Conservation (phyloP, 2,888 invertebrate species). For the Synanthedon andrenaeformis region DNA sequence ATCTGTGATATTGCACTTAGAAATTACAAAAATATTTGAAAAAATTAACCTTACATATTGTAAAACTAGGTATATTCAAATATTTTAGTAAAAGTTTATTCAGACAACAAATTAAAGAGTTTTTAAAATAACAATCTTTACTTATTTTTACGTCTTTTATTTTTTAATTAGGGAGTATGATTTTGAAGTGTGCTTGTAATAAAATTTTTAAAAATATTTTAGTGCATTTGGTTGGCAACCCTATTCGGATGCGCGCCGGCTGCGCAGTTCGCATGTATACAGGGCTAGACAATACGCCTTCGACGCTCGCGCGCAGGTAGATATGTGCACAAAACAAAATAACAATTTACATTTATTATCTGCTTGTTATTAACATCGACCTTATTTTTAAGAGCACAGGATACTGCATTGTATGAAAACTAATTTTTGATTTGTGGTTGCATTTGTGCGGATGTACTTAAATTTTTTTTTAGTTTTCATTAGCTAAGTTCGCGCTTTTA, state of each 20-base stretch:
- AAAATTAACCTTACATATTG: too few species aligned
- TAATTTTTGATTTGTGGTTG: background rate
- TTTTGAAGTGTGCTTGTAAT: too few species aligned
- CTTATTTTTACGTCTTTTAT: too few species aligned
- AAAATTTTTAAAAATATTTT: conserved; percentile 3
- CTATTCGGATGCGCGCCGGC: conserved; percentile 49
- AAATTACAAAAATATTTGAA: too few species aligned
- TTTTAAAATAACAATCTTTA: too few species aligned
- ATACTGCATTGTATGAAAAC: background rate
- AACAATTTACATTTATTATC: conserved; percentile 16
- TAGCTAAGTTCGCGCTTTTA: conserved; percentile 67
- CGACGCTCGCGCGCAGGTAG: conserved; percentile 61
- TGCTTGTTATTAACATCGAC: conserved; percentile 8
- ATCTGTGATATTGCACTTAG: too few species aligned
- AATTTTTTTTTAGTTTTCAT: conserved; percentile 58
- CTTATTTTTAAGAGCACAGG: conserved; percentile 11
- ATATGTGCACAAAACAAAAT: conserved; percentile 18
- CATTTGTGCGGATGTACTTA: conserved; percentile 48
- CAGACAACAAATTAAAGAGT: too few species aligned
- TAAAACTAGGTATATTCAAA: too few species aligned
- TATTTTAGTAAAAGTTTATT: too few species aligned
- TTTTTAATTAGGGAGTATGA: too few species aligned
- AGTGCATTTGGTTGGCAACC: conserved; percentile 33
- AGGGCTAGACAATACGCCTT: conserved; percentile 58
- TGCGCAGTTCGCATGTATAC: conserved; percentile 54